Percentiles rank a stretch among this genome's conserved stretches.
Evolutionary conservation across 2,888 invertebrate genomes (phyloP).

Genomic region (Ferdinandea cuprea): DNA sequence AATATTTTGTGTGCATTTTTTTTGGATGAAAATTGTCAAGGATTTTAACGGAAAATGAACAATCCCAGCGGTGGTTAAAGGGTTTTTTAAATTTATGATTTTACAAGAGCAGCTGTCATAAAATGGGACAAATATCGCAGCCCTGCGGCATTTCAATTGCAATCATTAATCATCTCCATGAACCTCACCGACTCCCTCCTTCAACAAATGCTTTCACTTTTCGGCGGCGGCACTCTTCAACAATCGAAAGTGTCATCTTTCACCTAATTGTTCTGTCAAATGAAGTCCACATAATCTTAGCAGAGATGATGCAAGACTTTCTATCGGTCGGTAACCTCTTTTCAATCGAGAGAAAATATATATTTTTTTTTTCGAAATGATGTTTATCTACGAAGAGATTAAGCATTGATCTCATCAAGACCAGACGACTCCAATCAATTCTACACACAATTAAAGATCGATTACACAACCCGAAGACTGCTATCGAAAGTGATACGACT

Average conservation of each 20-base stretch:
- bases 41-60: slow-evolving; percentile 24
- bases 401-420: slow-evolving; percentile 34
- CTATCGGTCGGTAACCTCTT: slow-evolving; percentile 3
- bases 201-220: background rate
- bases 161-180: background rate
- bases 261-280: slow-evolving; percentile 10
- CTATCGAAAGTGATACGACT: slow-evolving; percentile 39
- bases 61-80: slow-evolving; percentile 6
- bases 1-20: background rate
- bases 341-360: background rate
- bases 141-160: too few species aligned
- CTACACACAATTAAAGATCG: slow-evolving; percentile 60
- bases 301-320: slow-evolving; percentile 8
- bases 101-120: slow-evolving; percentile 21
- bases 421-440: slow-evolving; percentile 29
- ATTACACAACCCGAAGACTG: slow-evolving; percentile 51
- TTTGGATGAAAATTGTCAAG: background rate
- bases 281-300: background rate
- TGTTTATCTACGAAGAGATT: slow-evolving; percentile 51
- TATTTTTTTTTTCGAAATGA: too few species aligned
- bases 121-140: too few species aligned
- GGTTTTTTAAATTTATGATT: slow-evolving; percentile 23
- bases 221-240: background rate
- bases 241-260: slow-evolving; percentile 35
- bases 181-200: background rate